These are phyloP conservation scores for Perca fluviatilis DNA, from an alignment of 2,113 vertebrate genomes.

Conservation along the genomic window DNA sequence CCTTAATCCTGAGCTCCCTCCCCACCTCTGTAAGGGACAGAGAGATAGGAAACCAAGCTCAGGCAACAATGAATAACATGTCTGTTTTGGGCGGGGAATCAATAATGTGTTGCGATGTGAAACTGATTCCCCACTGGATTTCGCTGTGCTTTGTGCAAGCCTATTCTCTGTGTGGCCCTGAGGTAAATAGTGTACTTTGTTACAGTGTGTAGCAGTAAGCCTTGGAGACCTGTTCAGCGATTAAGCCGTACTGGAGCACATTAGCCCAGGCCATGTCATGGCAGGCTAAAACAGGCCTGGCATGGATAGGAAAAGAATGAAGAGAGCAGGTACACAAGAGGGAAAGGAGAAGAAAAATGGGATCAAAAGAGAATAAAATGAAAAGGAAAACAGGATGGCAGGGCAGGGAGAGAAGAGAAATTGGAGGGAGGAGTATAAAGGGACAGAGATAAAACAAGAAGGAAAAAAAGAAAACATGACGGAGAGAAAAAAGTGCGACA, in stretches of 20 bases:
- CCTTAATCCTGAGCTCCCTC: slow-evolving; percentile 68
- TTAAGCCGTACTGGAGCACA: slow-evolving; percentile 81
- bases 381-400: slow-evolving; percentile 13
- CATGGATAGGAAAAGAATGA: slow-evolving; percentile 55
- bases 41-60: slow-evolving; percentile 68
- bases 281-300: slow-evolving; percentile 72
- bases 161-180: slow-evolving; percentile 76
- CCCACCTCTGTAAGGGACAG: slow-evolving; percentile 62
- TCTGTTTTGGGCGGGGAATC: slow-evolving; percentile 78
- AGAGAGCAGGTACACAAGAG: slow-evolving; percentile 42
- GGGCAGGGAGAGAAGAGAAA: background rate
- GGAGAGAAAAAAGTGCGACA: background rate
- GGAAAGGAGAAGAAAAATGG: slow-evolving; percentile 26
- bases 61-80: slow-evolving; percentile 71
- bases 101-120: slow-evolving; percentile 88
- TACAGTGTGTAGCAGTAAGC: slow-evolving; percentile 76
- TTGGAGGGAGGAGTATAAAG: background rate
- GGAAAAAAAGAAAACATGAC: background rate
- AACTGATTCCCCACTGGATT: slow-evolving; percentile 83
- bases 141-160: slow-evolving; percentile 70
- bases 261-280: slow-evolving; percentile 81
- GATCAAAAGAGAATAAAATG: slow-evolving; percentile 42
- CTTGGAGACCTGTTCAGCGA: slow-evolving; percentile 77
- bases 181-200: slow-evolving; percentile 83
- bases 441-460: background rate